Evolutionary conservation across 2,888 invertebrate species (phyloP).

Genomic region (Drosophila setosimentum): DNA sequence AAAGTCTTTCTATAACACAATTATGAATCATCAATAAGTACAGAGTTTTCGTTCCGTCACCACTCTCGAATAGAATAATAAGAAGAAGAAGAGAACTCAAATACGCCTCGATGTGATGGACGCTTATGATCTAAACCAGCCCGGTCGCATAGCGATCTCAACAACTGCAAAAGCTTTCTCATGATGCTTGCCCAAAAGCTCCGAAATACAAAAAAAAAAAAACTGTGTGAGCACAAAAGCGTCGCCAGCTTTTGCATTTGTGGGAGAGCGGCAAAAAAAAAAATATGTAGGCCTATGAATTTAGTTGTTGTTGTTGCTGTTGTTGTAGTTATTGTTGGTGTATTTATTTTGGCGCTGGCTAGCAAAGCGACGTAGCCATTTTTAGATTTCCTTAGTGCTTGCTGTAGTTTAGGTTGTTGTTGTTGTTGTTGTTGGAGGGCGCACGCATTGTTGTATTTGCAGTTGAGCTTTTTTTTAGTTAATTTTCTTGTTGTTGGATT

Average conservation of each 20-base stretch:
- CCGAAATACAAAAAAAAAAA: constrained; percentile 8
- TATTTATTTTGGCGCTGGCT: constrained; percentile 28
- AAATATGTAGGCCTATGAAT: constrained; percentile 29
- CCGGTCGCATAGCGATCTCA: constrained; percentile 37
- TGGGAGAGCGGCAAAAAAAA: constrained; percentile 11
- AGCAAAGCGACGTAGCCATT: constrained; percentile 22
- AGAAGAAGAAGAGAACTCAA: neutral
- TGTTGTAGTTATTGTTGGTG: constrained; percentile 1
- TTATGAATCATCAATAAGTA: neutral
- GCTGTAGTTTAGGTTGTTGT: constrained; percentile 15
- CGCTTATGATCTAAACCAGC: constrained; percentile 7
- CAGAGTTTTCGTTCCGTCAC: constrained; percentile 1
- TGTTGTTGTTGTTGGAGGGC: constrained; percentile 41
- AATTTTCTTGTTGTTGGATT: constrained; percentile 13
- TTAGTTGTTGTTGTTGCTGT: constrained; percentile 1
- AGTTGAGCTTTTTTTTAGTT: constrained; percentile 69
- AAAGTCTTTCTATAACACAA: neutral
- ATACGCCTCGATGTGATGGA: neutral
- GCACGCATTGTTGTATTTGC: constrained; percentile 69
- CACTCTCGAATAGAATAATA: neutral
- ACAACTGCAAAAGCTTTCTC: constrained; percentile 48
- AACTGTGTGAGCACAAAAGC: constrained; percentile 44
- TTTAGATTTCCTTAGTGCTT: constrained; percentile 45
- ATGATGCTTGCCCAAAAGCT: constrained; percentile 55
- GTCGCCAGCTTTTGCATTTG: constrained; percentile 44